Percentiles rank a stretch among this genome's conserved stretches.
phyloP scores from a whole-genome alignment of 2,113 vertebrate species.

The Nesoenas mayeri region DNA sequence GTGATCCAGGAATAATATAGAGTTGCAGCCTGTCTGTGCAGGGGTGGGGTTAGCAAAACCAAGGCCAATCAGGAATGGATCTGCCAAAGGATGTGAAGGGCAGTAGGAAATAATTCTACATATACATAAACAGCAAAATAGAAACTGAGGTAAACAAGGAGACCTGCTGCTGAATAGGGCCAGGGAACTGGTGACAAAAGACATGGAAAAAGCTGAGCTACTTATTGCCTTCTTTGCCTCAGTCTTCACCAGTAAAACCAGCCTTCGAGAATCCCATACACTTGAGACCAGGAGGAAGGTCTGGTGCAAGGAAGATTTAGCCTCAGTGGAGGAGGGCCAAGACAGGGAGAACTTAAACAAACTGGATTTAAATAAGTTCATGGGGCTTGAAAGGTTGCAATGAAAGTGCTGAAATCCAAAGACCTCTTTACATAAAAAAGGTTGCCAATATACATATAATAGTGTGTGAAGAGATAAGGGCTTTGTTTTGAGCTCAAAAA shows the following conservation, averaged over 20 bases:
- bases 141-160: background rate
- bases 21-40: background rate
- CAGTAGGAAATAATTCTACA: background rate
- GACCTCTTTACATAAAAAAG: background rate
- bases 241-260: background rate
- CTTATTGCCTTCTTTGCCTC: background rate
- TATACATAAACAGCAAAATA: background rate
- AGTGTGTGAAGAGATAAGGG: background rate
- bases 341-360: background rate
- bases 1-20: background rate
- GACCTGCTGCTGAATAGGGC: background rate
- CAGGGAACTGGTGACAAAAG: background rate
- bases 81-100: background rate
- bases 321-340: background rate
- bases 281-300: background rate
- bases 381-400: background rate
- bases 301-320: background rate
- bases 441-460: background rate
- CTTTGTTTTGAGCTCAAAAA: background rate
- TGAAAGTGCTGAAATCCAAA: background rate
- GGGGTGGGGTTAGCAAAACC: background rate
- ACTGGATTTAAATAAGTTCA: rapidly evolving
- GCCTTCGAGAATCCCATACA: background rate
- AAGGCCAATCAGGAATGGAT: background rate
- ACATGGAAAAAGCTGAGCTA: background rate